phyloP scores from a whole-genome alignment of 2,113 vertebrate species.

The Mungos mungo region DNA sequence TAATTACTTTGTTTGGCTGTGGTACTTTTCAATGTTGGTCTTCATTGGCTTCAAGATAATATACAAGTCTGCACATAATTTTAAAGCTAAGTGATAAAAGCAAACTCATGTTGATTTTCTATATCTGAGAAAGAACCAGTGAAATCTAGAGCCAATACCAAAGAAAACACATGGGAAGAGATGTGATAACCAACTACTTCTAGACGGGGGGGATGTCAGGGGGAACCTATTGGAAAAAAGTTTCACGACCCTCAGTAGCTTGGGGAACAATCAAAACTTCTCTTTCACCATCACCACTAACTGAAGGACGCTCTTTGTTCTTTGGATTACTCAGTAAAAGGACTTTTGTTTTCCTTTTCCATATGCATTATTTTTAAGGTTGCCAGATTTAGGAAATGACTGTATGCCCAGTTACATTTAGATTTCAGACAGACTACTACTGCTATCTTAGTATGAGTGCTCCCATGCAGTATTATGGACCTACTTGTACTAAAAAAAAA shows the following conservation, averaged over 20 bases:
- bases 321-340: conserved; percentile 11
- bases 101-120: conserved; percentile 40
- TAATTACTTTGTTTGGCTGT: conserved; percentile 75
- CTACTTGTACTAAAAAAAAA: background rate
- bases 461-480: background rate
- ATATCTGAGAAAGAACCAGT: background rate
- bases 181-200: background rate
- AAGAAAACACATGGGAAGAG: background rate
- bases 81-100: conserved; percentile 56
- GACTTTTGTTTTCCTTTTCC: background rate
- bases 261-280: background rate
- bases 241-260: background rate
- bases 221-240: background rate
- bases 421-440: conserved; percentile 38
- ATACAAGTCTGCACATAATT: conserved; percentile 26
- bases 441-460: background rate
- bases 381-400: conserved; percentile 1
- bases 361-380: background rate
- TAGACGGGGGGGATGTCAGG: background rate
- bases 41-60: conserved; percentile 48
- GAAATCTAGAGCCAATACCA: background rate
- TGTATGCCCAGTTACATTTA: background rate
- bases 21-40: conserved; percentile 60
- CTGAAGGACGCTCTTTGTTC: background rate
- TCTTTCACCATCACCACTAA: background rate